These are phyloP conservation scores for Coboldia fuscipes DNA, from an alignment of 1,140 invertebrate species.

Conservation along the genomic window DNA sequence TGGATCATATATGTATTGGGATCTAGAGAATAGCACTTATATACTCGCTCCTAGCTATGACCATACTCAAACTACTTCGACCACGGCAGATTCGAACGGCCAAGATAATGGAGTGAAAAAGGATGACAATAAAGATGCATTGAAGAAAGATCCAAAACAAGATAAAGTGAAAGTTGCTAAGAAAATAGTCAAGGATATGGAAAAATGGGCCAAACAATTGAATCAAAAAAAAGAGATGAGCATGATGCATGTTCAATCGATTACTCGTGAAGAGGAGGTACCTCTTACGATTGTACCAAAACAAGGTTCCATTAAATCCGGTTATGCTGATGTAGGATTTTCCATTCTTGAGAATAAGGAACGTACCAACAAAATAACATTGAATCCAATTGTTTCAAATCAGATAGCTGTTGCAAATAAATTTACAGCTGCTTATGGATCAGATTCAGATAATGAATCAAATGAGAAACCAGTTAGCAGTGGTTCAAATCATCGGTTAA, in stretches of 20 bases:
- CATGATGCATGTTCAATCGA: conserved; percentile 12
- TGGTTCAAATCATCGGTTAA: conserved; percentile 28
- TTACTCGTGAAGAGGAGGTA: background rate
- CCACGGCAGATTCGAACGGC: conserved; percentile 9
- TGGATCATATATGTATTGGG: conserved; percentile 91
- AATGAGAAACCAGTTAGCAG: conserved; percentile 10
- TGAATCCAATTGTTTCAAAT: conserved; percentile 1
- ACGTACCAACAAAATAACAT: conserved; percentile 5
- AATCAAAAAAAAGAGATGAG: conserved; percentile 86
- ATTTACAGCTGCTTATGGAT: conserved; percentile 56
- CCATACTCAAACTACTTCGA: conserved; percentile 11
- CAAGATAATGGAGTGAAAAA: conserved; percentile 16
- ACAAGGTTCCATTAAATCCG: too few species aligned
- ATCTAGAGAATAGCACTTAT: conserved; percentile 60
- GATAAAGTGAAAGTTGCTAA: conserved; percentile 95
- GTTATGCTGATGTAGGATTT: conserved; percentile 77
- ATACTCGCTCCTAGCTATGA: conserved; percentile 38
- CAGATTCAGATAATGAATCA: conserved; percentile 19
- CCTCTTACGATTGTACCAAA: background rate
- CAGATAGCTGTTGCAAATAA: conserved; percentile 9
- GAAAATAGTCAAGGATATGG: conserved; percentile 94
- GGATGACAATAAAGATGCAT: background rate
- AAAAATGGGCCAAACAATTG: conserved; percentile 86
- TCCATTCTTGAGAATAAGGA: conserved; percentile 55
- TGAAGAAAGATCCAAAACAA: conserved; percentile 17